Evolutionary conservation across 2,113 vertebrate species (phyloP), one percentile per base, ranked within the genome.

Genomic region (Oryzias melastigma): DNA sequence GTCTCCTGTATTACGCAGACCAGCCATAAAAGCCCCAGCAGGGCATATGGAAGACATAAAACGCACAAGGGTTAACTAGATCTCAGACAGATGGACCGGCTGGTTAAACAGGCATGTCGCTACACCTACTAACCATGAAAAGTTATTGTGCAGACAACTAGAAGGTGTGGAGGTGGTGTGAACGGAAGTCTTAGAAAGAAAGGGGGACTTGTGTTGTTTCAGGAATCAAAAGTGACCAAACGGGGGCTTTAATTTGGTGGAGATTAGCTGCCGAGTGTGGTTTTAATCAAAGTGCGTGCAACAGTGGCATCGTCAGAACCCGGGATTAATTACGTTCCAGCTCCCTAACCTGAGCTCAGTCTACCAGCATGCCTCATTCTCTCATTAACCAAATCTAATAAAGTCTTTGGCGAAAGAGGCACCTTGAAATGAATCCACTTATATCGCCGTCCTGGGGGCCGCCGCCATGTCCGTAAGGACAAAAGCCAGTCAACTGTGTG

Each of bases 351-450:
- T 89, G 88, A 69, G 69, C 81, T 77, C 68, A 75, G 76, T 65
- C 80, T 70, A 76, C 64, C 77, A 17, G 75, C 65, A 78, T 60
- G 70, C 75, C 83, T 88, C 40, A 74, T 82, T 65, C 82, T 80
- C 88, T 89, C 89, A 89, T 91, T 90, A 88, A 88, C 83, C 83
- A 82, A 87, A 88, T 85, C 80, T 85, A 90, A 88, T 90, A 87
- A 90, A 84, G 83, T 85, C 88, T 88, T 87, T 24, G 82, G 88
- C 88, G 88, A 75, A 80, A 85, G 80, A 82, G 81, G 71, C 83
- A 82, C 85, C 77, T 85, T 81, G 81, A 88, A 88, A 87, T 86
- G 80, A 88, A 88, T 82, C 85, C 82, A 82, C 85, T 88, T 87
- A 86, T 84, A 88, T 87, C 64, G 65, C 77, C 84, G 85, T 90